phyloP scores from a whole-genome alignment of 2,113 vertebrate genomes.

The Gambusia affinis region DNA sequence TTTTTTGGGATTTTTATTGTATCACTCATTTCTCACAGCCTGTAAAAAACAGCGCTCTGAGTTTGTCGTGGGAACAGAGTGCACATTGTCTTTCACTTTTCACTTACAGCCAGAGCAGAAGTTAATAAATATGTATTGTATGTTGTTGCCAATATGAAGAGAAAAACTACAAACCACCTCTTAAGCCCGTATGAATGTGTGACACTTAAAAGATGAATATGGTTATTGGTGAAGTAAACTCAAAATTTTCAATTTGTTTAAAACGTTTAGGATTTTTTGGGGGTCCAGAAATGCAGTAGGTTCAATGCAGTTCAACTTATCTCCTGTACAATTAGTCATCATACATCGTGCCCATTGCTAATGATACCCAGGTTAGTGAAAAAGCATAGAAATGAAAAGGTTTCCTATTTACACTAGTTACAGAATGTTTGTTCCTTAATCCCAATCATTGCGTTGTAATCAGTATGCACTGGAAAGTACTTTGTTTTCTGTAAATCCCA shows the following conservation, averaged over 20 bases:
- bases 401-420: constrained; percentile 37
- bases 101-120: constrained; percentile 1
- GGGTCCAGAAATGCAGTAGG: constrained; percentile 15
- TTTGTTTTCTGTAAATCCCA: constrained; percentile 74
- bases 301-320: constrained; percentile 24
- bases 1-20: not conserved
- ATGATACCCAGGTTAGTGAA: constrained; percentile 6
- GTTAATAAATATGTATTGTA: not conserved
- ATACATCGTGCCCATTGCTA: constrained; percentile 26
- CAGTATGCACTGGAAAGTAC: constrained; percentile 85
- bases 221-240: not conserved
- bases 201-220: not conserved
- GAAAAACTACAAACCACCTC: constrained; percentile 29
- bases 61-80: not conserved
- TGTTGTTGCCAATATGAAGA: constrained; percentile 4
- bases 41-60: not conserved
- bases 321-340: constrained; percentile 11
- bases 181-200: constrained; percentile 5
- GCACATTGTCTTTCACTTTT: constrained; percentile 1
- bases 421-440: constrained; percentile 47
- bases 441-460: constrained; percentile 73
- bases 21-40: constrained; percentile 6
- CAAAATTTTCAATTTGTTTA: not conserved
- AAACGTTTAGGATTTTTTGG: constrained; percentile 37
- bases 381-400: constrained; percentile 21